Conservation (phyloP, 1,140 invertebrate genomes). For the Tetragnatha versicolor region DNA sequence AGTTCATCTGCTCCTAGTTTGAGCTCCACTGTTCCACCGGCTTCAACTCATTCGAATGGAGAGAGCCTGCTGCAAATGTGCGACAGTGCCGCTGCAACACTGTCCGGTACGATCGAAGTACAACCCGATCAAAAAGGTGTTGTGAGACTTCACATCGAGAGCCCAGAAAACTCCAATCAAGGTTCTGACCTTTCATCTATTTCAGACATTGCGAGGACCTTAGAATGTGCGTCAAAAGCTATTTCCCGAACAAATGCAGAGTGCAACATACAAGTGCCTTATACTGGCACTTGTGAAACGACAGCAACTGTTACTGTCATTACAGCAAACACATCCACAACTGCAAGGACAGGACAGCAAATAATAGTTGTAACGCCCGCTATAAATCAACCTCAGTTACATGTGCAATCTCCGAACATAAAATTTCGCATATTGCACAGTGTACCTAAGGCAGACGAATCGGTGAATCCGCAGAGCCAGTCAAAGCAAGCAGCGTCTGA, state of each 20-base stretch:
- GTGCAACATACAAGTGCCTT: conserved; percentile 47
- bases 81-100: conserved; percentile 23
- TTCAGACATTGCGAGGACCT: conserved; percentile 48
- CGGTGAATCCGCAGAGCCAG: conserved; percentile 47
- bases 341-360: conserved; percentile 47
- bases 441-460: conserved; percentile 37
- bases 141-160: conserved; percentile 49
- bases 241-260: conserved; percentile 53
- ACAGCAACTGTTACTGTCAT: conserved; percentile 50
- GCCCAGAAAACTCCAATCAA: conserved; percentile 54
- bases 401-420: conserved; percentile 44
- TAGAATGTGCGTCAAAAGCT: conserved; percentile 55
- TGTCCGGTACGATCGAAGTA: conserved; percentile 44
- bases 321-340: conserved; percentile 44
- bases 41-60: conserved; percentile 23
- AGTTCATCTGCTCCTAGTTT: neutral
- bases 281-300: conserved; percentile 41
- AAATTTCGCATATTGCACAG: conserved; percentile 49
- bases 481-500: conserved; percentile 44
- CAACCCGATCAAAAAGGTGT: conserved; percentile 51
- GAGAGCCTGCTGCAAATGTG: conserved; percentile 47
- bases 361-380: conserved; percentile 45
- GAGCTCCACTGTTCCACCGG: neutral
- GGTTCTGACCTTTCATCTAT: conserved; percentile 52
- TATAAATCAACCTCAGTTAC: conserved; percentile 41